Conservation (phyloP, 2,113 vertebrate species). For the Brachypodius melanocephalos region DNA sequence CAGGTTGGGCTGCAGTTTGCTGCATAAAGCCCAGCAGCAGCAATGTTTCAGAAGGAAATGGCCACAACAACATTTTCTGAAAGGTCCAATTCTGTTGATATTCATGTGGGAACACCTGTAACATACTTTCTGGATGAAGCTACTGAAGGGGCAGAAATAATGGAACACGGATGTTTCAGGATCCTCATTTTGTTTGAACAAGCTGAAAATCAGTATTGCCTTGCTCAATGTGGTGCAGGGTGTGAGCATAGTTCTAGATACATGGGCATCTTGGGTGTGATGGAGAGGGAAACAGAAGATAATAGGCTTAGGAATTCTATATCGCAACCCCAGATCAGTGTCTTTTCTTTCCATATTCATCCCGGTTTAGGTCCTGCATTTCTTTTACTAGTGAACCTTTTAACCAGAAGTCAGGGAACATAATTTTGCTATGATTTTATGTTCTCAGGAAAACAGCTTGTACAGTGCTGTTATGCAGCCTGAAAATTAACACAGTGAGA, state of each 20-base stretch:
- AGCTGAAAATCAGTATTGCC: not conserved
- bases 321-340: fast-evolving
- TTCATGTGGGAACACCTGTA: not conserved
- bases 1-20: not conserved
- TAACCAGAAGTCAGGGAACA: not conserved
- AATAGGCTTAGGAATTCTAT: not conserved
- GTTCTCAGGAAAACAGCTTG: not conserved
- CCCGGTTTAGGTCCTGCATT: not conserved
- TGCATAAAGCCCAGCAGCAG: not conserved
- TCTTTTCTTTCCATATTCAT: not conserved
- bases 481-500: not conserved
- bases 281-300: not conserved
- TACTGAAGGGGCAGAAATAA: not conserved
- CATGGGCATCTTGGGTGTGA: not conserved
- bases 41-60: not conserved
- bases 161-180: not conserved
- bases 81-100: not conserved
- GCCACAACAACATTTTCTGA: not conserved
- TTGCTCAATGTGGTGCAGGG: not conserved
- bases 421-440: not conserved
- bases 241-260: not conserved
- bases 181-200: not conserved
- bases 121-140: not conserved
- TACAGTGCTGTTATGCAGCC: not conserved
- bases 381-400: not conserved